Evolutionary conservation across 2,888 invertebrate species (phyloP), one percentile per base, ranked within the genome.

Genomic region (Tetropium fuscum): DNA sequence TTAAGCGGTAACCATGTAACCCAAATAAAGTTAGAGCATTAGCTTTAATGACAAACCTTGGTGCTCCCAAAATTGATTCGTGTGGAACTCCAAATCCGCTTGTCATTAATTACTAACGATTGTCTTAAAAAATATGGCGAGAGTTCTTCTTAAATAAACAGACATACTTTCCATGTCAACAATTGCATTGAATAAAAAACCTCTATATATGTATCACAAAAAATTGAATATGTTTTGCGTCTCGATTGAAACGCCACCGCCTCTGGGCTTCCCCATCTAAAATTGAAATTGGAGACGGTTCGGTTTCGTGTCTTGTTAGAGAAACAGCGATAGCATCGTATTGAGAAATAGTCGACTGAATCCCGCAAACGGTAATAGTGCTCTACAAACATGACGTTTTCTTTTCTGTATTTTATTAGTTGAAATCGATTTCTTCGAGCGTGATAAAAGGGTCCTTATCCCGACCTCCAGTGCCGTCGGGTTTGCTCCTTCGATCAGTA

Each of bases 391-490:
- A 73, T 63, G 64, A 68, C 66, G 63, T 65, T 71, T 68, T 66
- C 68, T 67, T 68, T 70, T 72, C 70, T 64, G 63, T 68, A 69
- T 73, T 72, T 73, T 70, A 72, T 72, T 72, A 66, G 68, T 44
- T 47, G 66, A 64, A 71, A 73, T 72, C 70, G 72, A 73, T 71
- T 72, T 63, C 71, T 66, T 68, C 55, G 53, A 67, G 67, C 66
- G 66, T 64, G 68, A 67, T 68, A 66, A 64, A 61, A 67, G 68
- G 58, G 63, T 48, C 54, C 60, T 66, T 62, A 63, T 56, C 54
- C 56, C 48, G 57, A 56, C 57, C 55, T 57, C 51, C 68, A 64
- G 65, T 60, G 66, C 48, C 63, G 66, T 61, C 48, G 48, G 32
- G 55, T 60, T 62, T 47, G 15, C 4, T 5, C 45, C 16, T 41